Conservation (phyloP, 2,113 vertebrate genomes). For the Scortum barcoo region DNA sequence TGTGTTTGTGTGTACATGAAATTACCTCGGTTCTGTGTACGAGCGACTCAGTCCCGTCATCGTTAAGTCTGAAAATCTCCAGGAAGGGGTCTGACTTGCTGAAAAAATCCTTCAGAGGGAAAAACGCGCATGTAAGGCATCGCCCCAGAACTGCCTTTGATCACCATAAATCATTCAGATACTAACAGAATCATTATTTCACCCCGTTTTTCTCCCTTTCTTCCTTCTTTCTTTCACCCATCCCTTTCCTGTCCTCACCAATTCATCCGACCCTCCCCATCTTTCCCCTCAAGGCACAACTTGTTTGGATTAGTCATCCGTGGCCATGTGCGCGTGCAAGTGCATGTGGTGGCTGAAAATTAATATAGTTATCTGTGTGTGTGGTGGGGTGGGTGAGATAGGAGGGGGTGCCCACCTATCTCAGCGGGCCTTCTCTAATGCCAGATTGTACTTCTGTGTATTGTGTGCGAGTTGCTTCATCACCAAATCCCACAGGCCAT, state of each 20-base stretch:
- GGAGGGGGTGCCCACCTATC: slow-evolving; percentile 55
- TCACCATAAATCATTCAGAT: slow-evolving; percentile 65
- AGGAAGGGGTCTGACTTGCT: slow-evolving; percentile 99
- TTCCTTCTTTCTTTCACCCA: slow-evolving; percentile 40
- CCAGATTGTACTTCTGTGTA: slow-evolving; percentile 54
- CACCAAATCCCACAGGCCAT: slow-evolving; percentile 39
- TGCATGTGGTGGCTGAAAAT: slow-evolving; percentile 61
- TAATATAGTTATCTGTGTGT: slow-evolving; percentile 77
- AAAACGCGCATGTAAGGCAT: slow-evolving; percentile 42
- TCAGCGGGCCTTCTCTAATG: slow-evolving; percentile 56
- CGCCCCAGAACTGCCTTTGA: slow-evolving; percentile 57
- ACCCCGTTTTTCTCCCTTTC: slow-evolving; percentile 31
- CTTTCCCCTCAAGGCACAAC: slow-evolving; percentile 64
- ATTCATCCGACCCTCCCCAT: slow-evolving; percentile 50
- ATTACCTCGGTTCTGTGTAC: slow-evolving; percentile 97
- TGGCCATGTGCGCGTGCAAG: slow-evolving; percentile 36
- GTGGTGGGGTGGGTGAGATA: slow-evolving; percentile 54
- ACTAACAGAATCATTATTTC: slow-evolving; percentile 58
- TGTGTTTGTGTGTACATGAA: neutral
- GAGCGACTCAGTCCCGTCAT: slow-evolving; percentile 96
- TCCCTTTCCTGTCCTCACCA: slow-evolving; percentile 49
- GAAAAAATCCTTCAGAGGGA: slow-evolving; percentile 95
- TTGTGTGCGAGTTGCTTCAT: slow-evolving; percentile 47
- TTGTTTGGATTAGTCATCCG: slow-evolving; percentile 79
- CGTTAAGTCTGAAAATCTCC: slow-evolving; percentile 97